Conservation (phyloP, 2,888 invertebrate species). For the Tiphia femorata region DNA sequence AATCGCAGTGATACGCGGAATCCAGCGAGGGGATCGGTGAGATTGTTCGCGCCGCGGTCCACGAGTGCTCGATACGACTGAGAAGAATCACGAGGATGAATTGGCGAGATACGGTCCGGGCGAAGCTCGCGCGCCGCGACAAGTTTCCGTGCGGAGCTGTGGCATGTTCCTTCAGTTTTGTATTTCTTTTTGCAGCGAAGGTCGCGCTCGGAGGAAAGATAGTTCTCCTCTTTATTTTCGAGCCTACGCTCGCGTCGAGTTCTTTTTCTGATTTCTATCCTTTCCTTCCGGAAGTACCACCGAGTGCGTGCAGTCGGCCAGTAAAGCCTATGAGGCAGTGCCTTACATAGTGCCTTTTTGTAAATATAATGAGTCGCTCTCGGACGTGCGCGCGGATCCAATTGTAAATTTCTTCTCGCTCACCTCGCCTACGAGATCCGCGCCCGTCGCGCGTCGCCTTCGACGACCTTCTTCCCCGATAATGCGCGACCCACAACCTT, state of each 20-base stretch:
- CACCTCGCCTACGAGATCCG: background rate
- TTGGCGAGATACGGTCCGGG: background rate
- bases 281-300: constrained; percentile 2
- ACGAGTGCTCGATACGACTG: background rate
- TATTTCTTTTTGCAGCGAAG: background rate
- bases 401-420: background rate
- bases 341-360: constrained; percentile 66
- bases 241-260: background rate
- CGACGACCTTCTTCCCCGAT: background rate
- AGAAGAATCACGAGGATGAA: background rate
- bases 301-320: constrained; percentile 51
- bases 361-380: constrained; percentile 38
- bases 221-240: too few relatives aligned
- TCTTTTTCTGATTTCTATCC: background rate
- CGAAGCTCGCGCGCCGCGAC: background rate
- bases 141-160: background rate
- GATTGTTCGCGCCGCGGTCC: background rate
- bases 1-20: background rate
- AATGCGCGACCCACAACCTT: background rate
- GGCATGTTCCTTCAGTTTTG: constrained; percentile 3
- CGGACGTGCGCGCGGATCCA: constrained; percentile 2
- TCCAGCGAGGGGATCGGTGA: background rate
- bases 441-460: background rate
- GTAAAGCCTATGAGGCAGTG: constrained; percentile 60
- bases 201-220: background rate